Evolutionary conservation across 1,140 invertebrate genomes (phyloP).

Genomic region (Drosophila aff.): DNA sequence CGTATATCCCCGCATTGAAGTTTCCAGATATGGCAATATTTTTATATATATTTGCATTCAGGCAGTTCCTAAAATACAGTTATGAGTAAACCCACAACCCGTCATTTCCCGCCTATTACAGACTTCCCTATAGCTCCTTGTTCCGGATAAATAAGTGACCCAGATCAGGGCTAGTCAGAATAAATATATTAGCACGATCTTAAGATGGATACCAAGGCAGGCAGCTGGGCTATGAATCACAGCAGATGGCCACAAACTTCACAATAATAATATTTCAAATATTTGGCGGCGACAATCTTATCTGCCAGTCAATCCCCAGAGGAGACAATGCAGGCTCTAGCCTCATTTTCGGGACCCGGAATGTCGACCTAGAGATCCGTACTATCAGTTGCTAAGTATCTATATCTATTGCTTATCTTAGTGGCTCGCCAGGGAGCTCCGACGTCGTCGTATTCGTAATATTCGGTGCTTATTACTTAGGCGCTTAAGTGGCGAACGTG

Average conservation of each 20-base stretch:
- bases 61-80: not conserved
- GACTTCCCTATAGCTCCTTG: not conserved
- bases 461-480: constrained; percentile 41
- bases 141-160: constrained; percentile 13
- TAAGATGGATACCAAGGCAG: not conserved
- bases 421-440: constrained; percentile 2
- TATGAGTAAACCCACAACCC: not conserved
- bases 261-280: constrained; percentile 18
- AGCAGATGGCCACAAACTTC: not conserved
- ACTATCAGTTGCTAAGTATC: constrained; percentile 34
- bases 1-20: not conserved
- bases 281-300: constrained; percentile 23
- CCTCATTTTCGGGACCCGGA: constrained; percentile 1
- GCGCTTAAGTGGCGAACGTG: constrained; percentile 31
- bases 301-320: constrained; percentile 22
- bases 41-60: not conserved
- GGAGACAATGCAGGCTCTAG: constrained; percentile 1
- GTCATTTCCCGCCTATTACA: not conserved
- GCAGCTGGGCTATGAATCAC: not conserved
- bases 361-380: constrained; percentile 25
- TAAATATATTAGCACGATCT: not conserved
- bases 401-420: constrained; percentile 59
- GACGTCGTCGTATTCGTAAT: not conserved
- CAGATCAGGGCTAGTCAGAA: constrained; percentile 12
- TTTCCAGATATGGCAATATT: not conserved